phyloP scores from a whole-genome alignment of 2,888 invertebrate genomes.

The Tenthredo scrophulariae region DNA sequence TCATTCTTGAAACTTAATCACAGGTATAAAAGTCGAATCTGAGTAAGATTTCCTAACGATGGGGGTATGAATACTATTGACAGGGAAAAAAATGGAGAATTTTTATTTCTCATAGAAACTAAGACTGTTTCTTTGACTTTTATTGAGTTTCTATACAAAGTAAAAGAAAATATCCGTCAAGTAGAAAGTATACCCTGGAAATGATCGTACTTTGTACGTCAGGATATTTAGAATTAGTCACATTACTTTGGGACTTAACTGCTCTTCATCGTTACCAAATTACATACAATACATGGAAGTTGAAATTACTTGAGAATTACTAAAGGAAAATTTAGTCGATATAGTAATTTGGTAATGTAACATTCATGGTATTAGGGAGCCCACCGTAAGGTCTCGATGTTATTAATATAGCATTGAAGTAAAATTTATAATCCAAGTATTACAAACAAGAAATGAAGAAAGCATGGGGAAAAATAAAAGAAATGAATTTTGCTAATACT shows the following conservation, averaged over 20 bases:
- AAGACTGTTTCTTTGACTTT: slow-evolving; percentile 10
- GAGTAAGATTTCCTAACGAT: slow-evolving; percentile 3
- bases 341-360: neutral
- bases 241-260: slow-evolving; percentile 39
- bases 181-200: slow-evolving; percentile 34
- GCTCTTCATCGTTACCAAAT: slow-evolving; percentile 1
- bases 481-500: slow-evolving; percentile 22
- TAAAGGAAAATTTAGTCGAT: slow-evolving; percentile 15
- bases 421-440: slow-evolving; percentile 46
- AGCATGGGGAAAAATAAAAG: neutral
- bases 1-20: slow-evolving; percentile 34
- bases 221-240: slow-evolving; percentile 48
- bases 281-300: neutral
- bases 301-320: slow-evolving; percentile 29
- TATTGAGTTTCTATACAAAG: neutral
- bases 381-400: slow-evolving; percentile 16
- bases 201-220: slow-evolving; percentile 9
- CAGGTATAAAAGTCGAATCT: slow-evolving; percentile 40
- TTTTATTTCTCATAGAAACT: neutral
- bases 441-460: slow-evolving; percentile 20
- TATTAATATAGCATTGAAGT: slow-evolving; percentile 42
- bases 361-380: slow-evolving; percentile 30
- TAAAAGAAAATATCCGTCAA: neutral
- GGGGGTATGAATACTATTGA: slow-evolving; percentile 27
- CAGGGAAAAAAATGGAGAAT: neutral